phyloP scores from a whole-genome alignment of 1,140 invertebrate species.

The Magallana gigas region DNA sequence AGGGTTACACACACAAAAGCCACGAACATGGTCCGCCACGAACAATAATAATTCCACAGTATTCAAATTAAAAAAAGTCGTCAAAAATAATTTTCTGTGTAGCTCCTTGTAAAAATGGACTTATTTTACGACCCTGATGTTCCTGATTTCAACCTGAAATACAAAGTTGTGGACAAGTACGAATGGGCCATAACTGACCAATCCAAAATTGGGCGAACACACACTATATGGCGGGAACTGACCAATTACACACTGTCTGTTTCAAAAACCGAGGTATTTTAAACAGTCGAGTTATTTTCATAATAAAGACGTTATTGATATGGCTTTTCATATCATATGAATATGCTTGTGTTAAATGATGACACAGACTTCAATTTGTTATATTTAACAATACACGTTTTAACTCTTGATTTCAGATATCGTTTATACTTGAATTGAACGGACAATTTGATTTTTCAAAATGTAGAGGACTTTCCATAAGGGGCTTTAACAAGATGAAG shows the following conservation, averaged over 20 bases:
- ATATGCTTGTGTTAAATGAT: too few species aligned
- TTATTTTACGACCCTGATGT: slow-evolving; percentile 52
- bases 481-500: slow-evolving; percentile 56
- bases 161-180: slow-evolving; percentile 36
- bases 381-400: not conserved
- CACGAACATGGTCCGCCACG: too few species aligned
- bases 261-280: not conserved
- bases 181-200: slow-evolving; percentile 55
- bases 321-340: not conserved
- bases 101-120: slow-evolving; percentile 44
- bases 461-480: slow-evolving; percentile 51
- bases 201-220: slow-evolving; percentile 21
- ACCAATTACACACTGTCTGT: not conserved
- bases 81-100: too few species aligned
- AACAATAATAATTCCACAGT: too few species aligned
- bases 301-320: not conserved
- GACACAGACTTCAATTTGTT: not conserved
- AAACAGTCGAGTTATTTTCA: not conserved
- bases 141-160: slow-evolving; percentile 25
- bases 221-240: slow-evolving; percentile 38
- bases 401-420: slow-evolving; percentile 14
- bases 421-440: slow-evolving; percentile 40
- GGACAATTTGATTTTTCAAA: slow-evolving; percentile 53
- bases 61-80: too few species aligned
- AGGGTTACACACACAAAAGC: too few species aligned